Conservation (phyloP, 2,888 invertebrate genomes). For the Pyrgus malvae region DNA sequence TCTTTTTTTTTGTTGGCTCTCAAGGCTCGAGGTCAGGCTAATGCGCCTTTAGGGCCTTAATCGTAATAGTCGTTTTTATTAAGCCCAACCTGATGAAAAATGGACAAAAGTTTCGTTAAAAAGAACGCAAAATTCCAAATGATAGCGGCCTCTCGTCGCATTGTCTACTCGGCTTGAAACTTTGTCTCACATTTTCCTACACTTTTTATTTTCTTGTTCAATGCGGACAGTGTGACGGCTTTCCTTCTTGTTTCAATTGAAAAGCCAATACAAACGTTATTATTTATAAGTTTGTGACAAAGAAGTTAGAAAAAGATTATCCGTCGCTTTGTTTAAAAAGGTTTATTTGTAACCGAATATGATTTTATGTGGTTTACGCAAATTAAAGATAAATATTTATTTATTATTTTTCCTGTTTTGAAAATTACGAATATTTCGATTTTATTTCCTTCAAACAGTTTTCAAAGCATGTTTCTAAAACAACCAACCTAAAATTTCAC, state of each 20-base stretch:
- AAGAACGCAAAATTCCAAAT: constrained; percentile 29
- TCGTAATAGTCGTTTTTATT: constrained; percentile 34
- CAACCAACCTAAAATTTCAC: too few relatives aligned
- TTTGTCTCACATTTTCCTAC: constrained; percentile 18
- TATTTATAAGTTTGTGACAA: neutral
- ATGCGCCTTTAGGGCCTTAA: constrained; percentile 27
- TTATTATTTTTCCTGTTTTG: too few relatives aligned
- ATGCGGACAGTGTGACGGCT: neutral
- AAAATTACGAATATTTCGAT: too few relatives aligned
- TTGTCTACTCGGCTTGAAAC: constrained; percentile 24
- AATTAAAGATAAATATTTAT: too few relatives aligned
- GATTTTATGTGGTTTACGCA: too few relatives aligned
- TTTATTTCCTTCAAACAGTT: too few relatives aligned
- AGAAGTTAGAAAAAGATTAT: too few relatives aligned
- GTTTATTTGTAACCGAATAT: too few relatives aligned
- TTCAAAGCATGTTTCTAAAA: too few relatives aligned
- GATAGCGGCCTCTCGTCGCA: constrained; percentile 17
- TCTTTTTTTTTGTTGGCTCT: constrained; percentile 12
- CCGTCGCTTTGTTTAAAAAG: too few relatives aligned
- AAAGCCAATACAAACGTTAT: neutral
- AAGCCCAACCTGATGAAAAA: constrained; percentile 31
- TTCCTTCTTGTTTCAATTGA: neutral
- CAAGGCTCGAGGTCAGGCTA: constrained; percentile 24
- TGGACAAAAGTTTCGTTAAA: constrained; percentile 30
- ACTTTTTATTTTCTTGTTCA: constrained; percentile 22